phyloP scores from a whole-genome alignment of 2,797 vertebrate species.

The Karalla daura region DNA sequence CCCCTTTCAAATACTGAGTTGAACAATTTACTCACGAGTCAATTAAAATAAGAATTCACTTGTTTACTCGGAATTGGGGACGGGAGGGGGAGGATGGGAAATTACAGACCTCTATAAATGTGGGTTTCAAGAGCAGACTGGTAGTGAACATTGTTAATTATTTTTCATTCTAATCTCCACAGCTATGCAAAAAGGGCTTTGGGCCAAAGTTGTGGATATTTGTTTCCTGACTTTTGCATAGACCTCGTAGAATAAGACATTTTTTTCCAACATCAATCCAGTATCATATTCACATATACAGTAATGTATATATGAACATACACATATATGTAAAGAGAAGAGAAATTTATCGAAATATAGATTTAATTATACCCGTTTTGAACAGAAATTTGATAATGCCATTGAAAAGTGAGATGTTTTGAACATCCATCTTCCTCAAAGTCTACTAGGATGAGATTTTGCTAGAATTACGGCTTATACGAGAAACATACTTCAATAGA shows the following conservation, averaged over 20 bases:
- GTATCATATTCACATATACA: slow-evolving; percentile 2
- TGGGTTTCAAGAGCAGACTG: slow-evolving; percentile 46
- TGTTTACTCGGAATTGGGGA: slow-evolving; percentile 33
- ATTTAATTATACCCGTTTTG: too few relatives aligned
- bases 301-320: too few relatives aligned
- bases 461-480: too few relatives aligned
- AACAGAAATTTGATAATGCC: too few relatives aligned
- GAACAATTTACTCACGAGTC: slow-evolving; percentile 20
- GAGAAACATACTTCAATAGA: too few relatives aligned
- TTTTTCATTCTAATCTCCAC: slow-evolving; percentile 62
- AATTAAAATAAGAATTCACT: slow-evolving; percentile 49
- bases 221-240: slow-evolving; percentile 50
- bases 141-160: slow-evolving; percentile 51
- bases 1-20: slow-evolving; percentile 49
- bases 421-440: too few relatives aligned
- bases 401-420: too few relatives aligned
- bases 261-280: slow-evolving; percentile 6
- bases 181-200: slow-evolving; percentile 35
- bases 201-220: slow-evolving; percentile 47
- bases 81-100: slow-evolving; percentile 37
- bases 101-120: slow-evolving; percentile 31
- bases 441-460: too few relatives aligned
- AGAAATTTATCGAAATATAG: too few relatives aligned
- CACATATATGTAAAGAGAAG: slow-evolving; percentile 1
- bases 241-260: slow-evolving; percentile 27